phyloP scores from a whole-genome alignment of 2,888 invertebrate species.

The Julus scanicus region DNA sequence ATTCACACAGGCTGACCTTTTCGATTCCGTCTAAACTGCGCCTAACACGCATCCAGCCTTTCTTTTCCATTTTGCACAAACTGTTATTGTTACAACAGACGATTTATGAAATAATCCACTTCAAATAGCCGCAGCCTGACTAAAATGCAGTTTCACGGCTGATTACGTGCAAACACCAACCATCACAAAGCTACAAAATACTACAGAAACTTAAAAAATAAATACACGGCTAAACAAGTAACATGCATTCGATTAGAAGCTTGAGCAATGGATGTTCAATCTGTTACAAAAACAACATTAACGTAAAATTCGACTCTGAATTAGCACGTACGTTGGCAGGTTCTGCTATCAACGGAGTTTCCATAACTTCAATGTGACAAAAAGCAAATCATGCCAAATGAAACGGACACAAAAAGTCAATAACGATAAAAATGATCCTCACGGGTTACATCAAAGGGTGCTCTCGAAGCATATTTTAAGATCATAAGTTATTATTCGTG shows the following conservation, averaged over 20 bases:
- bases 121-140: slow-evolving; percentile 40
- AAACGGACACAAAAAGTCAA: background rate
- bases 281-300: background rate
- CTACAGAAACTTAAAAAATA: slow-evolving; percentile 45
- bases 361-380: background rate
- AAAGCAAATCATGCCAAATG: background rate
- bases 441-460: background rate
- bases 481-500: slow-evolving; percentile 1
- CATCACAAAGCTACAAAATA: slow-evolving; percentile 50
- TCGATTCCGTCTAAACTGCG: slow-evolving; percentile 52
- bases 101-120: slow-evolving; percentile 44
- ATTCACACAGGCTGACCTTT: slow-evolving; percentile 48
- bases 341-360: background rate
- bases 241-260: slow-evolving; percentile 24
- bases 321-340: background rate
- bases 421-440: background rate
- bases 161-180: slow-evolving; percentile 50
- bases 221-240: slow-evolving; percentile 13
- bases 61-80: slow-evolving; percentile 48
- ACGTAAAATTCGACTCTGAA: background rate
- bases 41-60: slow-evolving; percentile 51
- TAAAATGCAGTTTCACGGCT: slow-evolving; percentile 49
- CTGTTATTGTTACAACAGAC: background rate
- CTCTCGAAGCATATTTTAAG: background rate
- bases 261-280: background rate